Conservation (phyloP, 1,140 invertebrate species). For the Centruroides sculpturatus region DNA sequence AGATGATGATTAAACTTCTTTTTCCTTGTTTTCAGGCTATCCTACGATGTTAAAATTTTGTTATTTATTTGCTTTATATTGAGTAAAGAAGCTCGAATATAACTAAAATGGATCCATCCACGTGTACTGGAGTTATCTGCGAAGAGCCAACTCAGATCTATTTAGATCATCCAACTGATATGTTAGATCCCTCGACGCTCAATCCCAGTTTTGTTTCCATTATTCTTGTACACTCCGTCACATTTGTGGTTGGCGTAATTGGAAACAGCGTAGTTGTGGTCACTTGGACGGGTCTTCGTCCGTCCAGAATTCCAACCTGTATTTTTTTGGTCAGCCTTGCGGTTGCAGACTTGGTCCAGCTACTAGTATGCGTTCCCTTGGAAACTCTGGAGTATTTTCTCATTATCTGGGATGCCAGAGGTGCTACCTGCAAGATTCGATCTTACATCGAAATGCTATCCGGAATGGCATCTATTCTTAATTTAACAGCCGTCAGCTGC, state of each 20-base stretch:
- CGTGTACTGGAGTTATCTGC: too few species aligned
- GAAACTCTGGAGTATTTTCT: conserved; percentile 31
- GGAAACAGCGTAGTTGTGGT: conserved; percentile 24
- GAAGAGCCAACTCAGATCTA: conserved; percentile 6
- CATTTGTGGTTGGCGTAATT: conserved; percentile 27
- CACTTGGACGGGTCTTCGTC: conserved; percentile 16
- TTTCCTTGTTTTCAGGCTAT: too few species aligned
- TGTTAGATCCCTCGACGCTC: conserved; percentile 25
- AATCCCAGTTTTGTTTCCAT: conserved; percentile 28
- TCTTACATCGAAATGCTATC: conserved; percentile 24
- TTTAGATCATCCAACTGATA: conserved; percentile 26
- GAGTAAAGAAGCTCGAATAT: too few species aligned
- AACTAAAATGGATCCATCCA: too few species aligned
- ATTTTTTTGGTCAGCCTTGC: conserved; percentile 29
- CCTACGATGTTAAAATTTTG: too few species aligned
- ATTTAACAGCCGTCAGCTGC: conserved; percentile 30
- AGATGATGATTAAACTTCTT: too few species aligned
- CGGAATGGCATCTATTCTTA: conserved; percentile 26
- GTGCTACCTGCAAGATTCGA: conserved; percentile 28
- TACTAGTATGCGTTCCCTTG: conserved; percentile 31
- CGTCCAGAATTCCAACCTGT: conserved; percentile 15
- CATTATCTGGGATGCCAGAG: conserved; percentile 25
- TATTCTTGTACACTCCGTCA: conserved; percentile 28
- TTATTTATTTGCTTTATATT: too few species aligned
- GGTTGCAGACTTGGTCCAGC: conserved; percentile 30